Percentiles rank a stretch among this genome's conserved stretches.
Evolutionary conservation across 2,888 invertebrate genomes (phyloP).

Genomic region (Meteorus cinctellus): DNA sequence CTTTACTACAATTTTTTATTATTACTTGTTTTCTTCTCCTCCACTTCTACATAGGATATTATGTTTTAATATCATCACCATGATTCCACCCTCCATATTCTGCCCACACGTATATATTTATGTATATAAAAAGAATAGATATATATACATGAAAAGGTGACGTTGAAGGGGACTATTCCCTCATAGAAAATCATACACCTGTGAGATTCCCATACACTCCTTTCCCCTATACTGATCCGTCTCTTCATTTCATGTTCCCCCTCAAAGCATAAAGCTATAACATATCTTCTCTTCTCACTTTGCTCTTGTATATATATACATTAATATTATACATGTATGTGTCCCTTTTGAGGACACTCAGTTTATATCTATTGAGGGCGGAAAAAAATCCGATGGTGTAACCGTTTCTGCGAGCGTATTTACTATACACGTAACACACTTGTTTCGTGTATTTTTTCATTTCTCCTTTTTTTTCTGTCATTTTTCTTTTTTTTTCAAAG

Average conservation of each 20-base stretch:
- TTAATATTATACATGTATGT: not conserved
- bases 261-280: slow-evolving; percentile 59
- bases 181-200: slow-evolving; percentile 70
- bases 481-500: slow-evolving; percentile 49
- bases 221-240: slow-evolving; percentile 58
- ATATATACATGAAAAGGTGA: slow-evolving; percentile 26
- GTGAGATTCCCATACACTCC: slow-evolving; percentile 71
- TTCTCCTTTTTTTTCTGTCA: slow-evolving; percentile 13
- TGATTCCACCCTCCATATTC: slow-evolving; percentile 42
- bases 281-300: slow-evolving; percentile 26
- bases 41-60: slow-evolving; percentile 56
- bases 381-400: slow-evolving; percentile 66
- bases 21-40: slow-evolving; percentile 48
- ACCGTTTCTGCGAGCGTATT: slow-evolving; percentile 64
- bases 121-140: not conserved
- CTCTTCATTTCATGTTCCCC: slow-evolving; percentile 53
- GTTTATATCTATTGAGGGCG: slow-evolving; percentile 43
- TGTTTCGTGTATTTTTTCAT: slow-evolving; percentile 61
- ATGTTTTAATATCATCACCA: slow-evolving; percentile 70
- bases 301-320: not conserved
- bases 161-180: slow-evolving; percentile 45
- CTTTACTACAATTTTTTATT: slow-evolving; percentile 51
- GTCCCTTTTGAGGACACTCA: slow-evolving; percentile 11
- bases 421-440: slow-evolving; percentile 64
- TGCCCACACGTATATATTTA: slow-evolving; percentile 35